Base-by-base conservation (phyloP, 92 coral and sea anemone genomes). In the Phymanthus crucifer region DNA sequence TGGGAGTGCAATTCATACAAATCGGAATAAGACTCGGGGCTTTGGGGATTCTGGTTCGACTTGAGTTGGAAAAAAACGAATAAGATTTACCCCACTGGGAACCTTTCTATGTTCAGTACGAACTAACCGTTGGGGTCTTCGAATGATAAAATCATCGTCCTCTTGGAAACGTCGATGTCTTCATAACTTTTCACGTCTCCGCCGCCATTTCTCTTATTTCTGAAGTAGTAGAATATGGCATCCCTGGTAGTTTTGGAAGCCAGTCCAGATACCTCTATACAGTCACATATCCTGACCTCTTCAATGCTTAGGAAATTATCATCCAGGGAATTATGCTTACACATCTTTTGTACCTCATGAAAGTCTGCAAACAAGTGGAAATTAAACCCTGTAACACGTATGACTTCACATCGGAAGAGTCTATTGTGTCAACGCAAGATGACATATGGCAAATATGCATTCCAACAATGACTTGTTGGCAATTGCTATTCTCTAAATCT, bases 181-280 rank as follows among this genome's bases (percentile, higher is more conserved):
- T 90, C 85, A 13, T 83, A 72, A 12, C 68, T 77, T 50, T 24
- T 77, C 16, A 87, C 87, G 40, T 81, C 91, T 29, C 94, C 94
- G 32, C 93, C 93, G 18, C 85, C 80, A 32, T 83, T 79, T 76
- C 82, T 83, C 24, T 45, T 50, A 82, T 66, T 83, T 54, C 83
- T 88, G 69, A 90, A 90, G 84, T 90, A 80, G 56, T 71, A 80
- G 4, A 66, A 35, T 33, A 90, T 78, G 11, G 86, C 40, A 57
- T 90, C 93, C 23, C 64, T 32, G 9, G 88, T 83, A 12, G 85
- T 73, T 31, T 26, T 86, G 32, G 67, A 56, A 29, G 82, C 83
- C 24, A 90, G 71, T 33, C 89, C 90, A 24, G 69, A 75, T 64
- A 90, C 91, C 52, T 29, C 78, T 26, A 90, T 71, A 52, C 91